Evolutionary conservation across 2,113 vertebrate species (phyloP).

Genomic region (Bos taurus): DNA sequence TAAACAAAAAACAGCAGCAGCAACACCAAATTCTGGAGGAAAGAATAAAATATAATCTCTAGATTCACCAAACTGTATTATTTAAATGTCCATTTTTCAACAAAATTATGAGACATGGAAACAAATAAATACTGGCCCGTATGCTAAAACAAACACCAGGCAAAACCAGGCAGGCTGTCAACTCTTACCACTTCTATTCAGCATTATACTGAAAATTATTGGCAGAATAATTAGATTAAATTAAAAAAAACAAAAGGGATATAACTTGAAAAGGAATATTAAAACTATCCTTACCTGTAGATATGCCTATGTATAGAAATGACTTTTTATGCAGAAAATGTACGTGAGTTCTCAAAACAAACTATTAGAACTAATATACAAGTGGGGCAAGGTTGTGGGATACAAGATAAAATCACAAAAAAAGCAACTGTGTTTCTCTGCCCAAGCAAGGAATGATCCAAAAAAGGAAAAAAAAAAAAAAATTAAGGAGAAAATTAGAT

Average conservation of each 20-base stretch:
- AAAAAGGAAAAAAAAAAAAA: not conserved
- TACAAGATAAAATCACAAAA: not conserved
- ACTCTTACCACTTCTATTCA: not conserved
- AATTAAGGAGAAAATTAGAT: not conserved
- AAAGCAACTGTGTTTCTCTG: not conserved
- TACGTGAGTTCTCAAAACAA: not conserved
- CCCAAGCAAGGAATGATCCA: not conserved
- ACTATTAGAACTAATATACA: not conserved
- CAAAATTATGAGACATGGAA: not conserved
- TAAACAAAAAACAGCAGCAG: not conserved
- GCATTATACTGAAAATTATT: not conserved
- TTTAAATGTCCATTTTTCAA: not conserved
- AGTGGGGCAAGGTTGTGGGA: not conserved
- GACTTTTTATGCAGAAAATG: not conserved
- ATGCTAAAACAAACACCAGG: not conserved
- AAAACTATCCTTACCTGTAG: not conserved
- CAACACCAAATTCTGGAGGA: not conserved
- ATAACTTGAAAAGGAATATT: not conserved
- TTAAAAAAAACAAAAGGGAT: not conserved
- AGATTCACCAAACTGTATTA: not conserved
- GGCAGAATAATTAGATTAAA: not conserved
- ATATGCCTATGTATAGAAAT: not conserved
- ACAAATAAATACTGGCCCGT: not conserved
- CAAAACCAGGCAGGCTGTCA: not conserved
- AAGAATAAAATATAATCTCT: not conserved